A percentile compares a stretch with the other conserved stretches of the same genome.
These are phyloP conservation scores for Acleris laterana DNA, from an alignment of 2,888 invertebrate species.

Conservation along the genomic window DNA sequence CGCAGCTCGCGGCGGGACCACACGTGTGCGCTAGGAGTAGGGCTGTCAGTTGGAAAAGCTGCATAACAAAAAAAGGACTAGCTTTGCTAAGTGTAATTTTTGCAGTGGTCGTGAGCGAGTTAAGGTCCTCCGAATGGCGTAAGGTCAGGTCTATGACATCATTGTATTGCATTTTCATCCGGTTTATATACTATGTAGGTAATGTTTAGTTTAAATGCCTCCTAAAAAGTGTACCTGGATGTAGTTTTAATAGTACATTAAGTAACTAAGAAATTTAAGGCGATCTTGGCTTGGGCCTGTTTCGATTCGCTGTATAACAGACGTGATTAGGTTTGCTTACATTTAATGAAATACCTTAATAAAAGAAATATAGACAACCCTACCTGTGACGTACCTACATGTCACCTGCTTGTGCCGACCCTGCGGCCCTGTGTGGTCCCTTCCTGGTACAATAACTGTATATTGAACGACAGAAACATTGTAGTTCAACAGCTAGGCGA, in stretches of 20 bases:
- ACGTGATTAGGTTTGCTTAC: neutral
- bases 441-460: slow-evolving; percentile 32
- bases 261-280: too few relatives aligned
- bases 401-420: slow-evolving; percentile 26
- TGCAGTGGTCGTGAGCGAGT: too few relatives aligned
- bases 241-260: too few relatives aligned
- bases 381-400: slow-evolving; percentile 2
- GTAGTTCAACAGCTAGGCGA: slow-evolving; percentile 22
- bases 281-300: too few relatives aligned
- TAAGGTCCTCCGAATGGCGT: too few relatives aligned
- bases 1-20: slow-evolving; percentile 37
- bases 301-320: neutral
- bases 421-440: slow-evolving; percentile 26
- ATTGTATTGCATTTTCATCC: too few relatives aligned
- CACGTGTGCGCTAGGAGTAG: slow-evolving; percentile 48
- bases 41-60: slow-evolving; percentile 46
- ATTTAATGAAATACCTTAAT: neutral
- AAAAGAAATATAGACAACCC: neutral
- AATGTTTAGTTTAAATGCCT: too few relatives aligned
- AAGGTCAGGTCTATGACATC: too few relatives aligned
- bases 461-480: slow-evolving; percentile 22
- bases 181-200: too few relatives aligned
- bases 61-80: too few relatives aligned
- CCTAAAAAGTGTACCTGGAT: too few relatives aligned
- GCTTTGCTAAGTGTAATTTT: too few relatives aligned